phyloP scores from a whole-genome alignment of 2,113 vertebrate genomes.

The Megaceryle maxima region DNA sequence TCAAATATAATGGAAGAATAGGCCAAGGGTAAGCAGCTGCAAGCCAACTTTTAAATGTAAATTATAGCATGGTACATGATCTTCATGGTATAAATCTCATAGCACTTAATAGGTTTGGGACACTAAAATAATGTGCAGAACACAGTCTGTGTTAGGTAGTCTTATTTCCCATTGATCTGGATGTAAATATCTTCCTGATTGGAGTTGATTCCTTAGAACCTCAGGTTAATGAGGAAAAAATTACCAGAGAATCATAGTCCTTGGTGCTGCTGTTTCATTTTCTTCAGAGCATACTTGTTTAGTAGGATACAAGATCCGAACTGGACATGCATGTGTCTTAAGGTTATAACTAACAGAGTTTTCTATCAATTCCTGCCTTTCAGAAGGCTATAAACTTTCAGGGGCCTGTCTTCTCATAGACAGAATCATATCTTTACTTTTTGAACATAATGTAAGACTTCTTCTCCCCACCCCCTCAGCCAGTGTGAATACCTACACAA shows the following conservation, averaged over 20 bases:
- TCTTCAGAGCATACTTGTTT: not conserved
- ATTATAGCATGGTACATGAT: conserved; percentile 25
- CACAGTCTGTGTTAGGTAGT: not conserved
- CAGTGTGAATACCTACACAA: not conserved
- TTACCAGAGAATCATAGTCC: not conserved
- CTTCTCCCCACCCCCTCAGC: accelerated
- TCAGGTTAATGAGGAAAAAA: not conserved
- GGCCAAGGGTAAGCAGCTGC: conserved; percentile 27
- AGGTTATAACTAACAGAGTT: not conserved
- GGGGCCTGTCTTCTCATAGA: not conserved
- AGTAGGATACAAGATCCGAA: not conserved
- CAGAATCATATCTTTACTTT: not conserved
- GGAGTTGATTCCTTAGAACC: not conserved
- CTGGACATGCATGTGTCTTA: not conserved
- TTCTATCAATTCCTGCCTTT: not conserved
- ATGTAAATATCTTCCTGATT: conserved; percentile 8
- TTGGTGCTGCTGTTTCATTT: not conserved
- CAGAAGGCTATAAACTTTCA: not conserved
- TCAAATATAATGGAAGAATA: conserved; percentile 41
- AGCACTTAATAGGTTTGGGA: conserved; percentile 24
- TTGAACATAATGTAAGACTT: not conserved
- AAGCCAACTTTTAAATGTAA: conserved; percentile 46
- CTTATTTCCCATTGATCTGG: conserved; percentile 25
- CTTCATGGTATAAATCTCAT: conserved; percentile 49
- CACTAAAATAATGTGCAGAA: conserved; percentile 33